Evolutionary conservation across 1,140 invertebrate species (phyloP), one percentile per base, ranked within the genome.

Genomic region (Eueides isabella): DNA sequence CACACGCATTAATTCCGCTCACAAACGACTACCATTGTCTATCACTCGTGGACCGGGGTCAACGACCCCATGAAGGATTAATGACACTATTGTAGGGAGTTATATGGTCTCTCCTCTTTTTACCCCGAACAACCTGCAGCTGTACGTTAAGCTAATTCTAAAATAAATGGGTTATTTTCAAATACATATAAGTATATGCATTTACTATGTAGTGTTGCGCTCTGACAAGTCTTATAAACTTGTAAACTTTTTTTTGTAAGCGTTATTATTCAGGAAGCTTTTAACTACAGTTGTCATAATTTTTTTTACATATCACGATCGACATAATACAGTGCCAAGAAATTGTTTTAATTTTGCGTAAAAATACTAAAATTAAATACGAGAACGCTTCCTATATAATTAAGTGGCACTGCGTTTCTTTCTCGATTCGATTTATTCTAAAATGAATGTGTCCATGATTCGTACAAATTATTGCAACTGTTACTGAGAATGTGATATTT

Each of bases 11-110:
- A 90, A 92, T 92, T 91, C 90, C 80, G 74, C 89, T 88, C 90
- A 90, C 90, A 92, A 85, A 77, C 84, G 77, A 86, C 90, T 85
- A 87, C 84, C 89, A 92, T 92, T 92, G 91, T 92, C 91, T 92
- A 91, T 91, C 89, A 90, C 84, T 82, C 74, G 81, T 79, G 79
- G 74, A 73, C 79, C 26, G 81, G 82, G 91, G 84, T 91, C 87
- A 81, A 74, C 64, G 85, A 86, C 86, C 91, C 83, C 84, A 85
- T 91, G 89, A 86, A 89, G 85, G 89, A 92, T 91, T 92, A 91
- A 91, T 87, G 88, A 88, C 84, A 87, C 84, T 81, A 91, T 90
- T 92, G 90, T 90, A 79, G 80, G 80, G 80, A 82, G 80, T 84
- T 84, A 82, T 84, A 76, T 81, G 79, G 80, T 83, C 82, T 86